Base-by-base conservation (phyloP, 2,888 invertebrate genomes). In the Acronicta psi region DNA sequence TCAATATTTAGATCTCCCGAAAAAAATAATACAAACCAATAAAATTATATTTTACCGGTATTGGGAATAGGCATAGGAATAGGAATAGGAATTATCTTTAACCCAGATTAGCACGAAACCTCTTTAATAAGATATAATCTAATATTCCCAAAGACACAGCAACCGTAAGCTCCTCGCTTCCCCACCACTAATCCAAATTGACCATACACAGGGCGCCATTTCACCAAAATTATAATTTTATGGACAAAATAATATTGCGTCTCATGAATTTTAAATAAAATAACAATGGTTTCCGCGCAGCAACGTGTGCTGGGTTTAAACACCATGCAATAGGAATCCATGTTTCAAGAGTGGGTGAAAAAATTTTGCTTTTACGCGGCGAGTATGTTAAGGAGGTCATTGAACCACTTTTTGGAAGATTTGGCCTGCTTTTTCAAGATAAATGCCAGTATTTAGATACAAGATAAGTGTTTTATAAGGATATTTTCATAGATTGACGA, bases 251-350 rank as follows among this genome's bases (percentile, higher is more conserved):
- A 79, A 77, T 50, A 72, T 64, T 44, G 47, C 81, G 74, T 80
- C 81, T 85, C 84, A 83, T 89, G 90, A 90, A 91, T 91, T 86
- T 88, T 85, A 88, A 90, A 87, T 79, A 68, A 59, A 85, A 81
- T 77, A 82, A 86, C 87, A 88, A 88, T 85, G 82, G 86, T 81
- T 82, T 83, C 78, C 77, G 82, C 79, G 71, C 75, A 65, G 54
- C 75, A 80, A 86, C 86, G 87, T 86, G 89, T 78, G 59, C 69
- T 61, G 89, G 56, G 75, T 88, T 82, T 81, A 80, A 86, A 86
- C 75, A 76, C 71, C 58, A 54, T 65, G 79, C 73, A 79, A 78
- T 80, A 65, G 73, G 79, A 79, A 69, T 53, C 61, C 60, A 67
- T 37, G 42, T 14, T 66, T 59, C 18, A 51, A 47, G 42, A 43